Evolutionary conservation across 2,888 invertebrate genomes (phyloP), one percentile per base, ranked within the genome.

Genomic region (Sphaerophoria rueppellii): DNA sequence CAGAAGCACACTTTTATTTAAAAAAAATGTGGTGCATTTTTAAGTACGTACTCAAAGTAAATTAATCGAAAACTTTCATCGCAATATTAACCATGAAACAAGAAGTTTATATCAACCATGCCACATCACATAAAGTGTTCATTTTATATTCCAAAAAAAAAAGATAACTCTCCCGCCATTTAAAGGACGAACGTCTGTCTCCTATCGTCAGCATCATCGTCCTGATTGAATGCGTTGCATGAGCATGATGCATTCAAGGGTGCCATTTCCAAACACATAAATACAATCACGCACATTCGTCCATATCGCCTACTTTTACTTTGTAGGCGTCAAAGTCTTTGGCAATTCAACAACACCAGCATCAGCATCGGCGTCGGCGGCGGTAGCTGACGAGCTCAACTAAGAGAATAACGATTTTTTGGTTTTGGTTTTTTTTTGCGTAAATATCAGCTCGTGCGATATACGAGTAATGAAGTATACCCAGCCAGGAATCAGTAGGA

Each of bases 381-480:
- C 40, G 40, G 40, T 1, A 24, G 24, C 24, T 24, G 24, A 24
- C 24, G 24, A 34, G 34, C 32, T 16, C 52, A 46, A n/a, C 46
- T 24, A 24, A 24, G 24, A 67, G 12, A 7, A 63, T 67, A 76
- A 81, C 76, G 75, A 76, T 72, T 63, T 72, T 72, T 60, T 52
- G 37, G 24, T 24, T 24, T 24, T 24, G 1, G 2, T 9, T 6
- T 40, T 60, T 71, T 60, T 70, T 50, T 54, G 35, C 37, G 32
- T 16, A 40, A 24, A 60, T n/a, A 60, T 4, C 40, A 43, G 40
- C 40, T 58, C 40, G 40, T 58, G 58, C 11, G 40, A 60, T 60
- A 75, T 83, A 24, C 24, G 24, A 24, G 24, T 24, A 83, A 79
- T 79, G 67, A 72, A 83, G 79, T 82, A 55, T 24, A 54, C 54